Conservation (phyloP, 1,140 invertebrate species). For the Trialeurodes vaporariorum region DNA sequence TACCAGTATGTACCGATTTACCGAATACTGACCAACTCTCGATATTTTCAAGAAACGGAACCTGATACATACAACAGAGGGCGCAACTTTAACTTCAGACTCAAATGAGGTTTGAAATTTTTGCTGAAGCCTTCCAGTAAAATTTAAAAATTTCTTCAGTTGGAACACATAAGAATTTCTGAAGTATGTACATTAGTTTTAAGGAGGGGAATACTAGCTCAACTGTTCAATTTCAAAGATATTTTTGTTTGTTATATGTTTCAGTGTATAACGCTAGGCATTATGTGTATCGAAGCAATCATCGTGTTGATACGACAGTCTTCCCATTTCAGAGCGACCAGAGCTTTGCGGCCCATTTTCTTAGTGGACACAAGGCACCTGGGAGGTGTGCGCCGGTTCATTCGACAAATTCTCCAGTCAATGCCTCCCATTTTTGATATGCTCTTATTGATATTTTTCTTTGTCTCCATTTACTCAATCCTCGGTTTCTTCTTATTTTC, state of each 20-base stretch:
- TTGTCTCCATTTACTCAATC: slow-evolving; percentile 72
- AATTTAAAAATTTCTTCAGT: too few species aligned
- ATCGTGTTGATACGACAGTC: slow-evolving; percentile 68
- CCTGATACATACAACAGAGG: too few species aligned
- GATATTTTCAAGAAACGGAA: too few species aligned
- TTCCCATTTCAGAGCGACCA: slow-evolving; percentile 75
- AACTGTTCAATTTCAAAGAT: too few species aligned
- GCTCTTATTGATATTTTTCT: slow-evolving; percentile 71
- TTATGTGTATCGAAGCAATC: slow-evolving; percentile 77
- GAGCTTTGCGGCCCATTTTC: slow-evolving; percentile 80
- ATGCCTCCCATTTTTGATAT: slow-evolving; percentile 82
- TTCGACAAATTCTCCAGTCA: slow-evolving; percentile 66
- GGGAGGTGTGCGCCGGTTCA: slow-evolving; percentile 56
- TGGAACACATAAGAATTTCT: too few species aligned
- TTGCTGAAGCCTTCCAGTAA: too few species aligned
- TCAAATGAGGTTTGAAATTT: too few species aligned
- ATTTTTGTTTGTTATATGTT: slow-evolving; percentile 29
- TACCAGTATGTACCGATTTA: too few species aligned
- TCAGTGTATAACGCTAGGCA: slow-evolving; percentile 58
- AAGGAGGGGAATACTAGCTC: too few species aligned
- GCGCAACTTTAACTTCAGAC: too few species aligned
- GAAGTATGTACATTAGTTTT: too few species aligned
- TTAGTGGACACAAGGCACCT: slow-evolving; percentile 77
- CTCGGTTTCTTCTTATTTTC: slow-evolving; percentile 74
- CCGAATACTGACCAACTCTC: too few species aligned